Evolutionary conservation across 2,888 invertebrate species (phyloP).

Genomic region (Tholera decimalis): DNA sequence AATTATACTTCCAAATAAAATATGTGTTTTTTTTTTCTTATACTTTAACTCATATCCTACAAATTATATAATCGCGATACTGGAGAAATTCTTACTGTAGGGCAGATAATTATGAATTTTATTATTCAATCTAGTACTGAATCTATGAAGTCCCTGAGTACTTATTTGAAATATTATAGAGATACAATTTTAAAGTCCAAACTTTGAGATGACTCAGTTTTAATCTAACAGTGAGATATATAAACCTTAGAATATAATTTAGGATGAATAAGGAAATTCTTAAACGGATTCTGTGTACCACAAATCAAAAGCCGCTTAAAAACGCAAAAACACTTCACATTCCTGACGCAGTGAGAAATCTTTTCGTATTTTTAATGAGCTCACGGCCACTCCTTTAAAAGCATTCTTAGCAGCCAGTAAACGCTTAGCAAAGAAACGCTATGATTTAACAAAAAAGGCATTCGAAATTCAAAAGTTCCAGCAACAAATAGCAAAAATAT

Average conservation of each 20-base stretch:
- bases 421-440: neutral
- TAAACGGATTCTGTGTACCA: neutral
- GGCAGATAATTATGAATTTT: too few relatives aligned
- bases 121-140: too few relatives aligned
- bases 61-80: too few relatives aligned
- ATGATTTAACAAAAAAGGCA: neutral
- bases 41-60: too few relatives aligned
- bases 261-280: neutral
- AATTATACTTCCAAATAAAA: too few relatives aligned
- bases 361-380: neutral
- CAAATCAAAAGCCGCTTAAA: neutral
- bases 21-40: too few relatives aligned
- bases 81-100: too few relatives aligned
- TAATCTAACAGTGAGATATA: too few relatives aligned
- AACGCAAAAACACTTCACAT: neutral
- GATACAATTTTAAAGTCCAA: too few relatives aligned
- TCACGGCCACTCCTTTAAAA: neutral
- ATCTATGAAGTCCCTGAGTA: too few relatives aligned
- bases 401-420: neutral
- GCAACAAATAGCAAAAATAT: slow-evolving; percentile 5
- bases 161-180: too few relatives aligned
- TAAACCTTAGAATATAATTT: neutral
- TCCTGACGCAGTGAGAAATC: neutral
- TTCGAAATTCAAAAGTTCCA: neutral
- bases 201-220: too few relatives aligned